These are phyloP conservation scores for Papilio helenus DNA, from an alignment of 1,140 invertebrate genomes.

Conservation along the genomic window DNA sequence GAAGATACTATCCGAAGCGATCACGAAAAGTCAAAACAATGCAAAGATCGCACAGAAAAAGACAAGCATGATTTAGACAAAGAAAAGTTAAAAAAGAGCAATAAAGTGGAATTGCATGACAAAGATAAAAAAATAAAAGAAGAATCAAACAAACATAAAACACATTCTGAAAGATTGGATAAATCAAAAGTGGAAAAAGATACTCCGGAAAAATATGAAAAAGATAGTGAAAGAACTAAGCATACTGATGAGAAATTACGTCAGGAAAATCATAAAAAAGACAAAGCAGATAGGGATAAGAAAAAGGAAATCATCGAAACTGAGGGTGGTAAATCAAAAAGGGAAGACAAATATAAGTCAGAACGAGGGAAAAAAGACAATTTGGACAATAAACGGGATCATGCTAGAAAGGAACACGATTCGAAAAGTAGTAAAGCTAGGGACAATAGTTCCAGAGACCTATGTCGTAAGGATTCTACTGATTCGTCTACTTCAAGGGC, in stretches of 20 bases:
- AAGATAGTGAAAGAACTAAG: slow-evolving; percentile 77
- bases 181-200: slow-evolving; percentile 66
- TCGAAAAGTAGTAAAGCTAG: slow-evolving; percentile 71
- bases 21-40: slow-evolving; percentile 56
- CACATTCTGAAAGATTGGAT: slow-evolving; percentile 71
- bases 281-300: slow-evolving; percentile 69
- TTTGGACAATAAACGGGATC: slow-evolving; percentile 65
- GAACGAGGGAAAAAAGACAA: slow-evolving; percentile 69
- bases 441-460: slow-evolving; percentile 76
- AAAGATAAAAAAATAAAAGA: slow-evolving; percentile 80
- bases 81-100: slow-evolving; percentile 59
- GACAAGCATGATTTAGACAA: slow-evolving; percentile 83
- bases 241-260: slow-evolving; percentile 67
- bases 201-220: slow-evolving; percentile 60
- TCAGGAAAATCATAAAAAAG: slow-evolving; percentile 71
- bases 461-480: slow-evolving; percentile 80
- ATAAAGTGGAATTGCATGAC: slow-evolving; percentile 62
- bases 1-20: slow-evolving; percentile 67
- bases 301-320: slow-evolving; percentile 63
- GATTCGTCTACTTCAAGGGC: slow-evolving; percentile 81
- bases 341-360: slow-evolving; percentile 72
- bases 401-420: slow-evolving; percentile 65
- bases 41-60: slow-evolving; percentile 73
- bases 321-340: slow-evolving; percentile 63
- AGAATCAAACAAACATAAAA: slow-evolving; percentile 74